Evolutionary conservation across 2,888 invertebrate genomes (phyloP), one percentile per base, ranked within the genome.

Genomic region (Agrotis segetum): DNA sequence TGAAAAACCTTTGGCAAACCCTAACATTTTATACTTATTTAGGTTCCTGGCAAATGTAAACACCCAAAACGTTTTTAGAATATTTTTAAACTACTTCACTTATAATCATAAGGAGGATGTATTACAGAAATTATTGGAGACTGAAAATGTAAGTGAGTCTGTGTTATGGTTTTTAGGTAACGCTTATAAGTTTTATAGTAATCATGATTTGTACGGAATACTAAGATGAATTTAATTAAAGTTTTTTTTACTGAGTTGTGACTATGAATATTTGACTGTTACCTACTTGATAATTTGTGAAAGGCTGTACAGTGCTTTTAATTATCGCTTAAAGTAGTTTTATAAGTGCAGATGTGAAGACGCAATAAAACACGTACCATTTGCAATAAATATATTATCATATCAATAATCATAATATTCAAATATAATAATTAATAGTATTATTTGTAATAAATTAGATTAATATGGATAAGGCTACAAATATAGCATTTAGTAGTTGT

Each of bases 301-400:
- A 67, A 70, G 70, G 46, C 58, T 77, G 77, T 70, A 77, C 13
- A 72, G 34, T 58, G 21, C 50, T 55, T 63, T 55, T 74, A 74
- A 74, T 64, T 24, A 52, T 21, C 4, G 44, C 5, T 16, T 29
- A 44, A 67, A 77, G 69, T 21, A 40, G 40, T 19, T 16, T 62
- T 52, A 44, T 46, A 63, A 21, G 4, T 4, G 6, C 53, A 53
- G 9, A 55, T 13, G 4, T 16, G 46, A 46, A 53, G 21, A 50
- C n/a, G 24, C 55, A 83, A 77, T 77, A 67, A 83, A 83, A 82
- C 78, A 73, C 60, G 34, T 71, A 69, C 53, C 75, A 87, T 87
- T 90, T 88, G 92, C 94, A 95, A 93, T 95, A 95, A 95, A 95
- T 95, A 94, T 94, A 94, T 92, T 93, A 94, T 93, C 89, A 92